Evolutionary conservation across 2,888 invertebrate genomes (phyloP), one percentile per base, ranked within the genome.

Genomic region (Ptilodon capucinus): DNA sequence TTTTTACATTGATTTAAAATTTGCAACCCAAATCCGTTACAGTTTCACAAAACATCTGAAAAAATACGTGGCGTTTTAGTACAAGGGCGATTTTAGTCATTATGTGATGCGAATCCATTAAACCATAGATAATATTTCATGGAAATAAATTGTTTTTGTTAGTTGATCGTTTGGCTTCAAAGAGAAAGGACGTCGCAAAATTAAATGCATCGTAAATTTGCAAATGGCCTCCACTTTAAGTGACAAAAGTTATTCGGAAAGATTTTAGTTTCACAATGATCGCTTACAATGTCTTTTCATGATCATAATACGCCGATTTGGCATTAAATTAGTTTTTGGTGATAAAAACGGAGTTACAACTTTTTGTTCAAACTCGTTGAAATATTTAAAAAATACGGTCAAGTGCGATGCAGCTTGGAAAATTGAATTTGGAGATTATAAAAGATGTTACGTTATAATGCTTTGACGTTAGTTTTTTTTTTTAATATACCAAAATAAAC

Each of bases 361-460:
- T 39, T 39, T 39, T 39, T 39, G 14, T 21, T 13, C 3, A 13
- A 13, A 36, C 36, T 19, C 21, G 28, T 16, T 39, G 21, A 34
- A 45, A 32, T 32, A 19, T 39, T 39, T 21, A 39, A 39, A 39
- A 21, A 36, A 36, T 21, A 21, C 21, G 14, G 21, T 46, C 50
- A 46, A 35, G 35, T 35, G 16, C 17, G 35, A 35, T 35, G 14
- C 14, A 32, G 6, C n/a, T 28, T 28, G 28, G 8, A 28, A 28
- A 28, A 28, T n/a, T 28, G 2, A 28, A 28, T 28, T 28, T 28
- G 21, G 7, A 21, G 5, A 21, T n/a, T n/a, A 21, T 6, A 21
- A 21, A 21, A 4, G 0, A 21, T 21, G 21, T 28, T 11, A 11
- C 4, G 8, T 8, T n/a, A 28, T 11, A 11, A 28, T 28, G n/a